These are phyloP conservation scores for Crossocerus cetratus DNA, from an alignment of 2,888 invertebrate species.

Conservation along the genomic window DNA sequence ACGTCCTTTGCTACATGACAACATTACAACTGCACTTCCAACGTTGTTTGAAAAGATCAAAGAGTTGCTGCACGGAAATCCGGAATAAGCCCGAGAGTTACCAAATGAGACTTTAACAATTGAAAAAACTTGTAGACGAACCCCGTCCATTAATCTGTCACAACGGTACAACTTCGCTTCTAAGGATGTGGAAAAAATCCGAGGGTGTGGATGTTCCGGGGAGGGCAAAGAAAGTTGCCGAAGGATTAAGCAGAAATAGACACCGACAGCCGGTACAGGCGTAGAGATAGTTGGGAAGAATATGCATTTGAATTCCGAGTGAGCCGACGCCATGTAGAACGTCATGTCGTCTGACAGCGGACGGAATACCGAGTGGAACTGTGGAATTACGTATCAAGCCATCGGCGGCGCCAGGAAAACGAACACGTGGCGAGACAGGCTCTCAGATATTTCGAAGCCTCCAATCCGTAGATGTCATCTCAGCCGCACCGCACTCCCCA, in stretches of 20 bases:
- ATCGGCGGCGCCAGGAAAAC: constrained; percentile 66
- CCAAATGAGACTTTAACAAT: too few relatives aligned
- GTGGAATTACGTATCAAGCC: constrained; percentile 57
- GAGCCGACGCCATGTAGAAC: constrained; percentile 33
- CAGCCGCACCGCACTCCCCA: constrained; percentile 27
- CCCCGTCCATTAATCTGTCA: too few relatives aligned
- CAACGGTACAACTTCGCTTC: neutral
- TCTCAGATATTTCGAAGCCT: constrained; percentile 55
- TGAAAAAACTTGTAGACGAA: too few relatives aligned
- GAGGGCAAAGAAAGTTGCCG: too few relatives aligned
- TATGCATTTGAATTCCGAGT: constrained; percentile 33
- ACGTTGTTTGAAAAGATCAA: too few relatives aligned
- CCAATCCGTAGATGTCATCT: constrained; percentile 46
- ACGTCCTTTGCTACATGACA: too few relatives aligned
- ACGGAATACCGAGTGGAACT: constrained; percentile 51
- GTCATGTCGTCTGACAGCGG: constrained; percentile 45
- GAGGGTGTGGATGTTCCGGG: neutral
- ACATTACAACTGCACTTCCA: too few relatives aligned
- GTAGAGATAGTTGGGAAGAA: neutral
- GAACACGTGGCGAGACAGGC: constrained; percentile 31
- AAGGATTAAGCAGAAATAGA: constrained; percentile 27
- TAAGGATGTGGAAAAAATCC: neutral
- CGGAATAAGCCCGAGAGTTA: too few relatives aligned
- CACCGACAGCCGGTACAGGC: constrained; percentile 17
- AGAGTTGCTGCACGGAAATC: too few relatives aligned